Evolutionary conservation across 2,797 vertebrate genomes (phyloP), one percentile per base, ranked within the genome.

Genomic region (Microctenopoma steveboyesi): DNA sequence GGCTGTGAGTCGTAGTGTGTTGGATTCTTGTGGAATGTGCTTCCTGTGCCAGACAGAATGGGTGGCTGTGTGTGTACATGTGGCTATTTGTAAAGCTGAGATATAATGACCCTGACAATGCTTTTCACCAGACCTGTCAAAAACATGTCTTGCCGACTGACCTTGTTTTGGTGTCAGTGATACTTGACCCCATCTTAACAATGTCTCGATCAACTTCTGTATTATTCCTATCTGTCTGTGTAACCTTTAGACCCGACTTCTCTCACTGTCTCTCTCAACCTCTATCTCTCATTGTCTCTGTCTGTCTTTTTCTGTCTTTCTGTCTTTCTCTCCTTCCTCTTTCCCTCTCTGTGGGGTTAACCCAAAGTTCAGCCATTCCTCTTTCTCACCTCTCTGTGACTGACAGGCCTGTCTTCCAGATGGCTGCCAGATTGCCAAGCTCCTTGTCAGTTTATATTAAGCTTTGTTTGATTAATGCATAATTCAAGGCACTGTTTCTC

Each of bases 351-450:
- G 18, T 47, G 62, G 50, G 82, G 80, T 85, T 75, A 85, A 81
- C 52, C 52, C 72, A 67, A 69, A 77, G 82, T 89, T 92, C 86
- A 87, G 73, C 74, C 78, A 71, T 82, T 70, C 69, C 51, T 90
- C 75, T 77, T 84, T 89, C 86, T 90, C 82, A 88, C 86, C 87
- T 89, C 86, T 73, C 53, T 81, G 65, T 91, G 90, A 91, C 79
- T 89, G 90, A 89, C 89, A 92, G 68, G 73, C 71, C 76, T 81
- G 81, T 90, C 83, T 89, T 91, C 91, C 87, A 92, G 88, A 91
- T 92, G 89, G 87, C 79, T 78, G 73, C 88, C 91, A 91, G 89
- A 91, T 90, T 91, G 82, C 82, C 72, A 72, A 78, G 75, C 80
- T 88, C 67, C 77, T 78, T 91, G 90, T 92, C 90, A 88, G 79